A percentile compares a stretch with the other conserved stretches of the same genome.
Evolutionary conservation across 2,888 invertebrate genomes (phyloP).

Genomic region (Corythucha ciliata): DNA sequence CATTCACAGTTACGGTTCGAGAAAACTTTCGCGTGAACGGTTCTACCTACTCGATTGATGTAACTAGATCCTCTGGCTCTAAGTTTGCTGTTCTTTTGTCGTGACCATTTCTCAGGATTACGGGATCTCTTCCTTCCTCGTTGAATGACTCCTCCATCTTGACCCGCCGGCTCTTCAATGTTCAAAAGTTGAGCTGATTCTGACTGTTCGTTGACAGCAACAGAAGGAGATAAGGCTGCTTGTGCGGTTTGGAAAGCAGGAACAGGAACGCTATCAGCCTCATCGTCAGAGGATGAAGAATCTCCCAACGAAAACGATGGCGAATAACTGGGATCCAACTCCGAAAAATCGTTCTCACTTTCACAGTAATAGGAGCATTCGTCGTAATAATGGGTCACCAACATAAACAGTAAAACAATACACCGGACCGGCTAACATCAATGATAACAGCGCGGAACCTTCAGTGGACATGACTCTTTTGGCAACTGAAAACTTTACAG

Average conservation of each 20-base stretch:
- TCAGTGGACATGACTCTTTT: too few relatives aligned
- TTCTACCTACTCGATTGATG: conserved; percentile 9
- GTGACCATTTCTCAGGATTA: conserved; percentile 11
- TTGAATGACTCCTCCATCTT: conserved; percentile 8
- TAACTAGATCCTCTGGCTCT: conserved; percentile 10
- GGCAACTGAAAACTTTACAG: too few relatives aligned
- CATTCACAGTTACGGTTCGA: conserved; percentile 7
- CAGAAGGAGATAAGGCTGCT: conserved; percentile 8
- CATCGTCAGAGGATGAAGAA: neutral
- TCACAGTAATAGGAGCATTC: conserved; percentile 11
- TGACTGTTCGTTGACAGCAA: conserved; percentile 4
- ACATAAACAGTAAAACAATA: too few relatives aligned
- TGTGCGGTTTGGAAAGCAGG: conserved; percentile 7
- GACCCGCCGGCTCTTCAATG: conserved; percentile 9
- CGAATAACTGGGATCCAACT: conserved; percentile 10
- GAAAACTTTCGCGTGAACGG: conserved; percentile 6
- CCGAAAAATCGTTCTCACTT: too few relatives aligned
- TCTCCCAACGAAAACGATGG: conserved; percentile 10
- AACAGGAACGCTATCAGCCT: conserved; percentile 1
- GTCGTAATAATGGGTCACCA: conserved; percentile 1
- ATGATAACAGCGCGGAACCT: too few relatives aligned
- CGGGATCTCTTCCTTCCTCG: conserved; percentile 10
- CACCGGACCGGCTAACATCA: too few relatives aligned
- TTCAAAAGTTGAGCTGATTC: conserved; percentile 10
- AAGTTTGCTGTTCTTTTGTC: conserved; percentile 9